These are phyloP conservation scores for Puffinus mauretanicus DNA, from an alignment of 2,113 vertebrate genomes.

Conservation along the genomic window DNA sequence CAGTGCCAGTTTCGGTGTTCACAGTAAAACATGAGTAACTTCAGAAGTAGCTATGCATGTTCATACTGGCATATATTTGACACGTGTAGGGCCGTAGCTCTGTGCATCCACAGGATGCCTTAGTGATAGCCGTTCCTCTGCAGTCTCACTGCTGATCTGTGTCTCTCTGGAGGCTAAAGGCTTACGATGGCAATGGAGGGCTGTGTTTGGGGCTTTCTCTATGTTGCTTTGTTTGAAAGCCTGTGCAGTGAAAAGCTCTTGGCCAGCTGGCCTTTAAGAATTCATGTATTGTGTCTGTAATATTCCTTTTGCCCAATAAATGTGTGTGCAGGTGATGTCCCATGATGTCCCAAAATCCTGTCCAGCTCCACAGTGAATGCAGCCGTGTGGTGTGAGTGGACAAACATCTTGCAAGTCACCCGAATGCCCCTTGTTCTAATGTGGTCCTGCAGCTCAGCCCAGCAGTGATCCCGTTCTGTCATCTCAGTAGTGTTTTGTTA, in stretches of 20 bases:
- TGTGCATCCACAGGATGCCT: background rate
- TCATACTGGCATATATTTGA: background rate
- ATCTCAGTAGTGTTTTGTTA: background rate
- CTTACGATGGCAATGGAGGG: background rate
- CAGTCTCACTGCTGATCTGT: background rate
- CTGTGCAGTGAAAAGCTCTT: background rate
- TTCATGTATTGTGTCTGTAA: background rate
- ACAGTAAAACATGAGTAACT: background rate
- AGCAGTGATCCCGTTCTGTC: background rate
- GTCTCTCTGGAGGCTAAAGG: background rate
- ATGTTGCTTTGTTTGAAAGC: background rate
- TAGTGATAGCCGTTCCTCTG: background rate
- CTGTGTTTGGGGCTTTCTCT: background rate
- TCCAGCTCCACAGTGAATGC: background rate
- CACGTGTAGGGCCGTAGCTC: background rate
- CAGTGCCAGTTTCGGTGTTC: background rate
- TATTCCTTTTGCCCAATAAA: background rate
- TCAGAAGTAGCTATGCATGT: background rate
- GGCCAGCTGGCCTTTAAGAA: background rate
- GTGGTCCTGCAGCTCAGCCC: background rate
- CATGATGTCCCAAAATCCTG: rapidly evolving
- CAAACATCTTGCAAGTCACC: background rate
- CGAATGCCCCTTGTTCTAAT: background rate
- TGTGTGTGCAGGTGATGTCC: background rate
- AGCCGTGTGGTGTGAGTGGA: background rate